Evolutionary conservation across 2,888 invertebrate species (phyloP).

Genomic region (Caenorhabditis sp.): DNA sequence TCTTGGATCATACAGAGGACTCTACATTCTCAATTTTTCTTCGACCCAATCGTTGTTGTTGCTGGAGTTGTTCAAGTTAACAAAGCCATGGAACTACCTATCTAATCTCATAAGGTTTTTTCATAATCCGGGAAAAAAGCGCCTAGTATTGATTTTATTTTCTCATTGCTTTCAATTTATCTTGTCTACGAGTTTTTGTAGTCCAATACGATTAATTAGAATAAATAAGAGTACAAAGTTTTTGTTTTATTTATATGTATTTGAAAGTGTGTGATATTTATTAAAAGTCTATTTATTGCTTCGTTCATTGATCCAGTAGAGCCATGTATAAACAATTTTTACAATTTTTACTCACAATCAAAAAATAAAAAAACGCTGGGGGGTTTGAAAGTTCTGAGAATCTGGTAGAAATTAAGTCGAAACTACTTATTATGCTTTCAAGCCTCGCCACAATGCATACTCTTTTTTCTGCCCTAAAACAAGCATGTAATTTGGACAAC

Average conservation of each 20-base stretch:
- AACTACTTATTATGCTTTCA: no score
- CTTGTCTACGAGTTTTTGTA: conserved; percentile 33
- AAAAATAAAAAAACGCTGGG: no score
- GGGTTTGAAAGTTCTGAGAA: no score
- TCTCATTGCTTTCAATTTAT: neutral
- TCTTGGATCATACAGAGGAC: conserved; percentile 74
- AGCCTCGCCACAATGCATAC: no score
- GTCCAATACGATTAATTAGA: conserved; percentile 14
- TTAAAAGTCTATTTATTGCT: conserved; percentile 21
- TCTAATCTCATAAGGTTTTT: conserved; percentile 19
- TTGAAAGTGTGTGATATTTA: conserved; percentile 29
- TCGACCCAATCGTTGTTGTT: conserved; percentile 94
- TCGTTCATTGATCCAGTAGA: conserved; percentile 10
- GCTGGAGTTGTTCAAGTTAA: conserved; percentile 81
- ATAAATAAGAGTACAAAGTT: neutral
- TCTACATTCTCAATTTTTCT: conserved; percentile 79
- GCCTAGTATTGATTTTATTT: neutral
- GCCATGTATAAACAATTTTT: conserved; percentile 36
- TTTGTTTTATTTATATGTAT: conserved; percentile 6
- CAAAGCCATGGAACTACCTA: conserved; percentile 50
- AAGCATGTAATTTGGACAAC: no score
- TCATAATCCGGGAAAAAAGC: neutral
- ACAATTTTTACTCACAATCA: no score
- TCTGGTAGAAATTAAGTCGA: no score
- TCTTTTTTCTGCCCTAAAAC: no score